These are phyloP conservation scores for Ciona savignyi DNA, from an alignment of 23 tunicate genomes.

Conservation along the genomic window DNA sequence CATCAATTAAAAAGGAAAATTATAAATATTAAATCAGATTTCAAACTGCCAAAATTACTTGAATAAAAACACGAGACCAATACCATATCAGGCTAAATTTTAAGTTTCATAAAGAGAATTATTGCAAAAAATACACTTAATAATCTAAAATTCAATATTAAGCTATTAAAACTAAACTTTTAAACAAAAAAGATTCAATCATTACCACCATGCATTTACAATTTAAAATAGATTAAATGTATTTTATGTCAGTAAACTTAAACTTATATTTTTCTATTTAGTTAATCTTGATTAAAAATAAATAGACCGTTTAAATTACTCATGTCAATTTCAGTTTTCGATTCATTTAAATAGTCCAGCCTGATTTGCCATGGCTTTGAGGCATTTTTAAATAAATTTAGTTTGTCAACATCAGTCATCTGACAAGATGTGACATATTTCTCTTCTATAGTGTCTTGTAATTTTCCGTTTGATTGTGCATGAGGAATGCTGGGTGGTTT, in stretches of 20 bases:
- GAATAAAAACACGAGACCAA: background rate
- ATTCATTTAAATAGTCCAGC: background rate
- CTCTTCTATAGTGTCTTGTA: background rate
- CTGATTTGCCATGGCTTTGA: background rate
- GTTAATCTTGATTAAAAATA: too few relatives aligned
- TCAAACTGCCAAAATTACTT: background rate
- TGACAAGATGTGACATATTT: background rate
- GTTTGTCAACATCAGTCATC: background rate
- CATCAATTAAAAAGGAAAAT: too few relatives aligned
- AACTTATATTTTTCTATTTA: too few relatives aligned
- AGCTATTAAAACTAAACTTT: too few relatives aligned
- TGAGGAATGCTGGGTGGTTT: background rate
- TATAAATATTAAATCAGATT: background rate
- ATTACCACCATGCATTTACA: too few relatives aligned
- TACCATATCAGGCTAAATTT: background rate
- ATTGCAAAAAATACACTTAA: too few relatives aligned
- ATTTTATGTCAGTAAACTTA: too few relatives aligned
- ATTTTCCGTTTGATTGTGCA: background rate
- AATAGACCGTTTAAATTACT: background rate
- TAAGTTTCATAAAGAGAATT: background rate
- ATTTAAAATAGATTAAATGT: too few relatives aligned
- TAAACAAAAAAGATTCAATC: too few relatives aligned
- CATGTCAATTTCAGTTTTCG: background rate
- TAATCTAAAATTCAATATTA: too few relatives aligned
- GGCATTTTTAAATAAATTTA: background rate